Base-by-base conservation (phyloP, 2,888 invertebrate genomes). In the Catonia carolina region DNA sequence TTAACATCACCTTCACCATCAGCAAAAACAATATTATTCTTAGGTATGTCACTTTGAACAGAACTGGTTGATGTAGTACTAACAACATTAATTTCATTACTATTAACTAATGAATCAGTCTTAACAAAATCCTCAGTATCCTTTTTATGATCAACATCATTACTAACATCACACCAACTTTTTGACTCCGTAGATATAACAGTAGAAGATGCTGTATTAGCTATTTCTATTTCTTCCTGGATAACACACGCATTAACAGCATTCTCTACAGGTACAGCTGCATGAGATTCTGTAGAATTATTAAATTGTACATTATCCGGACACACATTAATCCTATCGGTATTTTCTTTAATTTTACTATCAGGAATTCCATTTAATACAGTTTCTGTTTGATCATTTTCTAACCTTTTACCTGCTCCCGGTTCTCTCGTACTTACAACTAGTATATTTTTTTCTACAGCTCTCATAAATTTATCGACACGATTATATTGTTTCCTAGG, bases 381-480 rank as follows among this genome's bases (percentile, higher is more conserved):
- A 17, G 59, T 52, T 18, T 63, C 64, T 22, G 52, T 53, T 39
- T 54, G 54, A 20, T 63, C 63, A 37, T 36, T 49, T 36, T 62
- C 61, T 15, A 53, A 52, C n/a, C 52, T 23, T 42, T 56, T 60
- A 15, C 31, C 69, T 63, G 2, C 69, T 64, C 75, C 76, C 0
- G 77, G 76, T 48, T 78, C 78, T 37, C 75, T 71, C 2, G 77
- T 78, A 2, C 77, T 77, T 8, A 93, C 92, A 58, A 93, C 93
- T 66, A 92, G 74, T 65, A 93, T 89, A 68, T 91, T 92, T 73
- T 98, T 98, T 72, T 98, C 98, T 59, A 99, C 79, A 0, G 97
- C 98, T 58, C 97, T 79, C 86, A 99, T 89, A 71, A 89, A 98
- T 73, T 98, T 98, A 71, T 97, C 98, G 60, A 94, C 88, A 60